These are phyloP conservation scores for Cyaniris semiargus DNA, from an alignment of 2,888 invertebrate genomes.

Conservation along the genomic window DNA sequence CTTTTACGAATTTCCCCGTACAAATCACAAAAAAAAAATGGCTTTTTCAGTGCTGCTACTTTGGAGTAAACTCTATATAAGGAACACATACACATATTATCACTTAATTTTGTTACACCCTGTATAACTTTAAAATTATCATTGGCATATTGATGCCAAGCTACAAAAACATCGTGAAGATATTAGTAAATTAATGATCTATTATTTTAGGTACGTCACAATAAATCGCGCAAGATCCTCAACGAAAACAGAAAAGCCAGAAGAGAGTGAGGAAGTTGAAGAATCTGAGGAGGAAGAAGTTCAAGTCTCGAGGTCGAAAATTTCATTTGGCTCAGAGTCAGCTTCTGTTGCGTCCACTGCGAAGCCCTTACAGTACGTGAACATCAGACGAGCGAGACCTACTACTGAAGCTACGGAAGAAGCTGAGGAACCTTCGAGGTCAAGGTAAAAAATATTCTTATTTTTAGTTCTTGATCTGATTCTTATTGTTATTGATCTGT, in stretches of 20 bases:
- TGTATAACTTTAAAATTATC: no score
- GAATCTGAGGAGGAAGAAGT: constrained; percentile 51
- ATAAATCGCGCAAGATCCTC: constrained; percentile 82
- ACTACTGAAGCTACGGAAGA: constrained; percentile 59
- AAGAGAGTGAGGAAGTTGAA: constrained; percentile 52
- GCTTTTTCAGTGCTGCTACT: no score
- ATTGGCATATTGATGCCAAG: no score
- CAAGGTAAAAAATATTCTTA: constrained; percentile 38
- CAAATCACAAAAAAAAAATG: no score
- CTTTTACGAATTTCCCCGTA: no score
- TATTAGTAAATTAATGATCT: not conserved
- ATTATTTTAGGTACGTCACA: constrained; percentile 74
- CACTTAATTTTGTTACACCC: no score
- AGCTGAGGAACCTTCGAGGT: constrained; percentile 60
- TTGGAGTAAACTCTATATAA: no score
- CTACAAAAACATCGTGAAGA: not conserved
- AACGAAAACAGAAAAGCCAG: constrained; percentile 55
- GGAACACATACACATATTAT: no score
- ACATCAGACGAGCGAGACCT: constrained; percentile 84
- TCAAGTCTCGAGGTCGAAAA: constrained; percentile 47
- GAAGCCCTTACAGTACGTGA: constrained; percentile 83
- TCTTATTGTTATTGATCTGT: no score
- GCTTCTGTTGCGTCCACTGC: constrained; percentile 56
- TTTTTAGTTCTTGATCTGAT: not conserved
- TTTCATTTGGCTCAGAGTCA: constrained; percentile 47